Evolutionary conservation across 2,797 vertebrate species (phyloP).

Genomic region (Parauchenoglanis punctatus): DNA sequence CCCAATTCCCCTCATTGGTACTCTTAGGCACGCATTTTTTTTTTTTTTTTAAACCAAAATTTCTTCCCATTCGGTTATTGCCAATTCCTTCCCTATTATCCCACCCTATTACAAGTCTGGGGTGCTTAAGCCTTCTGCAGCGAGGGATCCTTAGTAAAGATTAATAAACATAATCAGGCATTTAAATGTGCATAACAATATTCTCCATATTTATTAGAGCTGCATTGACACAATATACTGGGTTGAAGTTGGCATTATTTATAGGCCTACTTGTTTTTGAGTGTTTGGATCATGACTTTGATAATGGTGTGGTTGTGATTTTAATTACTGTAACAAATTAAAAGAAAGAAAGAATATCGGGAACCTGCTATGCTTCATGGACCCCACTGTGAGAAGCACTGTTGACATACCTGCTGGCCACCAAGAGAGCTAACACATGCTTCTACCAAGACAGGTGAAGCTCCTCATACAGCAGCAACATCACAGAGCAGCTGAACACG

Average conservation of each 20-base stretch:
- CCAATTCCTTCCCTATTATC: not conserved
- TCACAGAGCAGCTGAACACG: not conserved
- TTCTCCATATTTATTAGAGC: not conserved
- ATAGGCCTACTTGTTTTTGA: not conserved
- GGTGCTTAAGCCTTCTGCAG: not conserved
- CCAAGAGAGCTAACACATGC: constrained; percentile 13
- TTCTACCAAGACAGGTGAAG: constrained; percentile 15
- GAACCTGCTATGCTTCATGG: not conserved
- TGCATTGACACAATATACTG: not conserved
- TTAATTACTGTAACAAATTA: not conserved
- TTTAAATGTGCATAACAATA: not conserved
- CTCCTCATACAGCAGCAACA: not conserved
- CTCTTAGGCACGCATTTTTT: not conserved
- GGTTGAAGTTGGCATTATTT: not conserved
- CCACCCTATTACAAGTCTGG: too few species aligned
- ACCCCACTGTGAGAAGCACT: not conserved
- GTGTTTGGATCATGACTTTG: not conserved
- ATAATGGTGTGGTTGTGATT: not conserved
- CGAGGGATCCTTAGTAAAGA: not conserved
- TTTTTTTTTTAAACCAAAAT: not conserved
- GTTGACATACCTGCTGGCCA: not conserved
- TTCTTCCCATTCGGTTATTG: not conserved
- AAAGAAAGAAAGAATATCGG: not conserved
- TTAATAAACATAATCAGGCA: not conserved
- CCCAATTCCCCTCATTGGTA: not conserved